Evolutionary conservation across 2,113 vertebrate species (phyloP).

Genomic region (human): GRCh38 chr13:87892001-87892500

Average conservation of each 20-base stretch:
- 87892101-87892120: slow-evolving; percentile 94
- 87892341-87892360: too few relatives aligned
- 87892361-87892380: too few relatives aligned
- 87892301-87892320: too few relatives aligned
- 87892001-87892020: slow-evolving; percentile 94
- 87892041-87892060: slow-evolving; percentile 91
- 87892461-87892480: slow-evolving; percentile 90
- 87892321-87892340: too few relatives aligned
- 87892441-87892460: slow-evolving; percentile 92
- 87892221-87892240: too few relatives aligned
- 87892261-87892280: too few relatives aligned
- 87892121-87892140: slow-evolving; percentile 94
- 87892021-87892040: slow-evolving; percentile 93
- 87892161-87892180: slow-evolving; percentile 90
- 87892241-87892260: too few relatives aligned
- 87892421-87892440: slow-evolving; percentile 91
- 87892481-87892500: slow-evolving; percentile 92
- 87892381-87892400: slow-evolving; percentile 30
- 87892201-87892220: slow-evolving; percentile 95
- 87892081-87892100: slow-evolving; percentile 89
- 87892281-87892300: too few relatives aligned
- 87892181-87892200: slow-evolving; percentile 93
- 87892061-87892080: slow-evolving; percentile 91
- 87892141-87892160: slow-evolving; percentile 90
- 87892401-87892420: slow-evolving; percentile 91